Percentiles rank a stretch among this genome's conserved stretches.
Evolutionary conservation across 30 jellyfish, hydroid and myxozoan species (phyloP).

Genomic region (Turritopsis rubra): DNA sequence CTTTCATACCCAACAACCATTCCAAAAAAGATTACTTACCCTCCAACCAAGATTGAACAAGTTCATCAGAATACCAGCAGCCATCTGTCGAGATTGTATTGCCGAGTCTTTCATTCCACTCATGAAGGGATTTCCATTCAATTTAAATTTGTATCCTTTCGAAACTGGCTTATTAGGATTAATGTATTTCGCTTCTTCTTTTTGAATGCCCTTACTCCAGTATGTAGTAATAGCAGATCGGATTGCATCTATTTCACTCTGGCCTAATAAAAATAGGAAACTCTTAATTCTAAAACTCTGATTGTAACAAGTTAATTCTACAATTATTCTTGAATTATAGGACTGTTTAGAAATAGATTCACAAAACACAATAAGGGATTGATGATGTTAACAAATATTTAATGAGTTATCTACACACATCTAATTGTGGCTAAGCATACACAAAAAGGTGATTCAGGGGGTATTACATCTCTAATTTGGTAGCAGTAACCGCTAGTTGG

Average conservation of each 20-base stretch:
- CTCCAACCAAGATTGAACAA: slow-evolving; percentile 15
- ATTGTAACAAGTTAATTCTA: no score
- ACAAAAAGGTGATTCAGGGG: no score
- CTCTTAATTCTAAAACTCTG: no score
- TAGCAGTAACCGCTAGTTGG: no score
- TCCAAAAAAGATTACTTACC: neutral
- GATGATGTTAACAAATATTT: no score
- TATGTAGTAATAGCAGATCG: neutral
- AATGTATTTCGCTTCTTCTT: neutral
- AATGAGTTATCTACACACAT: no score
- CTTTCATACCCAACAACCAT: neutral
- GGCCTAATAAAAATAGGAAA: no score
- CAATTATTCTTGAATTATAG: no score
- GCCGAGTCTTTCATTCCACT: neutral
- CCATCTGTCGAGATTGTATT: neutral
- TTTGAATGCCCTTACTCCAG: slow-evolving; percentile 10
- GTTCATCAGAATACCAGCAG: neutral
- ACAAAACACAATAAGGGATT: no score
- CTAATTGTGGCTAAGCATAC: no score
- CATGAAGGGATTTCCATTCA: slow-evolving; percentile 6
- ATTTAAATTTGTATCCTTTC: neutral
- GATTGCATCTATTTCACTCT: slow-evolving; percentile 3
- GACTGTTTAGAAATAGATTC: no score
- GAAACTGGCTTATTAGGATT: neutral
- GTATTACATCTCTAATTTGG: no score